Evolutionary conservation across 2,797 vertebrate genomes (phyloP).

Genomic region (Coilia nasus): DNA sequence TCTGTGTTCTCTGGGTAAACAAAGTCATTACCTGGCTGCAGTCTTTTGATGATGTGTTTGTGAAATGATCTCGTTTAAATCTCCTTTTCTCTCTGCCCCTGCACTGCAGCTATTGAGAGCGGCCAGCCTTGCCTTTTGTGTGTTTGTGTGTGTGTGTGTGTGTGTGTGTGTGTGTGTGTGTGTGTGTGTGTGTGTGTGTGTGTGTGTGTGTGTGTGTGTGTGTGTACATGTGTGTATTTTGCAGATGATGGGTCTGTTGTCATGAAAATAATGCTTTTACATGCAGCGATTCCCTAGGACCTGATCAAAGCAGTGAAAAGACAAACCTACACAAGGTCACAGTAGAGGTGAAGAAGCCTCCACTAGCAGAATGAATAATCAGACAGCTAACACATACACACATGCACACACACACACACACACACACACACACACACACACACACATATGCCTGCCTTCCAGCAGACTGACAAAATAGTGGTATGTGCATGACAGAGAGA

Average conservation of each 20-base stretch:
- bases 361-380: neutral
- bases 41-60: neutral
- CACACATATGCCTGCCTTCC: no score
- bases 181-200: neutral
- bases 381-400: neutral
- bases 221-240: no score
- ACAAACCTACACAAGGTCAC: constrained; percentile 17
- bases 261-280: neutral
- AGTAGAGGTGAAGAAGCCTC: neutral
- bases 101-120: neutral
- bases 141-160: neutral
- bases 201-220: no score
- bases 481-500: neutral
- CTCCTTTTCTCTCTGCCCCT: neutral
- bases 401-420: no score
- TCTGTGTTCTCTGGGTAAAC: neutral
- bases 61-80: neutral
- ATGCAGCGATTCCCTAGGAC: neutral
- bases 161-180: constrained; percentile 6
- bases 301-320: neutral
- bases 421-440: no score
- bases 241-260: neutral
- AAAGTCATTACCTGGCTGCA: neutral
- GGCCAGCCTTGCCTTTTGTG: neutral
- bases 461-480: neutral